Base-by-base conservation (phyloP, 2,113 vertebrate species). In the Callipepla squamata region DNA sequence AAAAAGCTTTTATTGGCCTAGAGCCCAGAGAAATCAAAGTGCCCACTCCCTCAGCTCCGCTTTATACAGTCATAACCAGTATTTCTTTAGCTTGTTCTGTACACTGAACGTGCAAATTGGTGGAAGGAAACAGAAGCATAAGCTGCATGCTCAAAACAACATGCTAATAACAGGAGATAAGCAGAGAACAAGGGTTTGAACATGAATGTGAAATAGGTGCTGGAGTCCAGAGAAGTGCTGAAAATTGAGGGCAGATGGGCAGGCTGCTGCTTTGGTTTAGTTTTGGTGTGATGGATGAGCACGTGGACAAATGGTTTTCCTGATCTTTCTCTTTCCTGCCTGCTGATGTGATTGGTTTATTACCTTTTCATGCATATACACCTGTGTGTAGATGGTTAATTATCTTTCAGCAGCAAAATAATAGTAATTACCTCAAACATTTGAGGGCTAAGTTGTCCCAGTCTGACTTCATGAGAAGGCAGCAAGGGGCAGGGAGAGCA, bases 1-100 rank as follows among this genome's bases (percentile, higher is more conserved):
- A 58, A 91, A 91, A 94, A 90, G 94, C 96, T 95, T 94, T 94
- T 75, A 28, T 67, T 96, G 95, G 93, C 95, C 28, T 61, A 16
- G 48, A 3, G 91, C 95, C 96, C 73, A 45, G 66, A 48, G 94
- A 86, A 95, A 96, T 93, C 94, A 93, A 91, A 92, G 91, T 36
- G 7, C 53, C 75, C 61, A 66, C 68, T 94, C 86, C 80, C 47
- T 89, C 91, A 17, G 77, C 65, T 77, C 82, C 67, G 90, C 85
- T 80, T 94, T 80, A 36, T 57, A 65, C 87, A 94, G 68, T 90
- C 68, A 82, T 92, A 88, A 1, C 68, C 82, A 73, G 76, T 44
- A 72, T 93, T 94, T 83, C 87, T 92, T 80, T 57, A 87, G 79
- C 62, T 80, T 79, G 66, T 62, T 94, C 92, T 94, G 19, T 83